These are phyloP conservation scores for Rhynchonycteris naso DNA, from an alignment of 2,797 vertebrate genomes.

Conservation along the genomic window DNA sequence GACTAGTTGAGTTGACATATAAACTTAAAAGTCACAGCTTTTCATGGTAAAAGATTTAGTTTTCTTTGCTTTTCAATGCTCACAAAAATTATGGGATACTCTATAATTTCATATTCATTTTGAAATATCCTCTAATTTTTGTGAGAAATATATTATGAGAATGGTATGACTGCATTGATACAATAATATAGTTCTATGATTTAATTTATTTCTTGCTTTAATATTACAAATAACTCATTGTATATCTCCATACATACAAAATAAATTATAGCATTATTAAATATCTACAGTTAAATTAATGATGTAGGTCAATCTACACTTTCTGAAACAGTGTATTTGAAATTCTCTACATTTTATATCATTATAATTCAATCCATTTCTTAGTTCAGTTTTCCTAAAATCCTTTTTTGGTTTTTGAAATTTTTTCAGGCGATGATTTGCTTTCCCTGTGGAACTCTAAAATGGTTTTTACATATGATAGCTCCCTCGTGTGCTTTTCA, in stretches of 20 bases:
- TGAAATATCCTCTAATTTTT: no score
- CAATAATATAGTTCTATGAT: not conserved
- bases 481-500: not conserved
- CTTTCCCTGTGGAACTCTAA: not conserved
- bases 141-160: not conserved
- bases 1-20: not conserved
- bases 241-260: not conserved
- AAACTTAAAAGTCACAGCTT: not conserved
- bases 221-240: not conserved
- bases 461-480: not conserved
- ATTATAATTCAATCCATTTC: not conserved
- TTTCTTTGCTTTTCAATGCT: not conserved
- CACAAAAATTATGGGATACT: no score
- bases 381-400: not conserved
- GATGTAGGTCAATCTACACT: not conserved
- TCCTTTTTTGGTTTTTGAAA: not conserved
- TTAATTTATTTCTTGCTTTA: not conserved
- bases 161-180: not conserved
- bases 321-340: not conserved
- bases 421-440: not conserved
- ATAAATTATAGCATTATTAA: not conserved
- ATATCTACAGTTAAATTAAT: slow-evolving; percentile 8
- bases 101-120: no score
- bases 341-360: slow-evolving; percentile 7
- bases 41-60: not conserved